A percentile compares a stretch with the other conserved stretches of the same genome.
phyloP scores from a whole-genome alignment of 2,113 vertebrate genomes.

The Rousettus leschenaultii region DNA sequence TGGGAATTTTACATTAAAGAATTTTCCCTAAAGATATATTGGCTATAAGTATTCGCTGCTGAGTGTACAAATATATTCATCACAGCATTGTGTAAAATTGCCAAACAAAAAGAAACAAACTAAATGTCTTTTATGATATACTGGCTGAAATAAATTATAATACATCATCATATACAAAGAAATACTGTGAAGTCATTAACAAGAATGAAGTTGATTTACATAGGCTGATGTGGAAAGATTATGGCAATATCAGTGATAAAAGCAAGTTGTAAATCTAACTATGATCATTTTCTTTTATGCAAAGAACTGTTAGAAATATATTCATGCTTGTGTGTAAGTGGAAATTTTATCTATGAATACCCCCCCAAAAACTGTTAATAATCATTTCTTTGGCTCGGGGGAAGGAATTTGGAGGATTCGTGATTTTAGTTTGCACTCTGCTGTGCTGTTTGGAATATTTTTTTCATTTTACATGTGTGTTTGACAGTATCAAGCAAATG shows the following conservation, averaged over 20 bases:
- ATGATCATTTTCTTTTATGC: neutral
- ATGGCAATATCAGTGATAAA: neutral
- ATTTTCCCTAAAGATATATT: neutral
- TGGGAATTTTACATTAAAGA: conserved; percentile 21
- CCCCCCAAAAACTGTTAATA: neutral
- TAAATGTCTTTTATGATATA: neutral
- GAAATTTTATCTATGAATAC: neutral
- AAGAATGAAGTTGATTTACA: neutral
- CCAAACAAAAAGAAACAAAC: neutral
- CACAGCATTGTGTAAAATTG: neutral
- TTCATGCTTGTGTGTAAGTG: neutral
- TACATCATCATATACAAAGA: neutral
- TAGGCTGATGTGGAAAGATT: neutral
- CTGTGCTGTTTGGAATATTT: neutral
- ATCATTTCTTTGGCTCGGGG: neutral
- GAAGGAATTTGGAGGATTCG: neutral
- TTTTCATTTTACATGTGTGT: neutral
- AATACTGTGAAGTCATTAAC: neutral
- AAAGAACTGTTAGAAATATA: neutral
- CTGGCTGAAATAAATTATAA: neutral
- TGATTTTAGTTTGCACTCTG: neutral
- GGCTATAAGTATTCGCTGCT: neutral
- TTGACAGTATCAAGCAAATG: neutral
- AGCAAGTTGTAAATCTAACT: neutral
- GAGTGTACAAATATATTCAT: neutral